Base-by-base conservation (phyloP, 2,888 invertebrate genomes). In the Amaurobius ferox region DNA sequence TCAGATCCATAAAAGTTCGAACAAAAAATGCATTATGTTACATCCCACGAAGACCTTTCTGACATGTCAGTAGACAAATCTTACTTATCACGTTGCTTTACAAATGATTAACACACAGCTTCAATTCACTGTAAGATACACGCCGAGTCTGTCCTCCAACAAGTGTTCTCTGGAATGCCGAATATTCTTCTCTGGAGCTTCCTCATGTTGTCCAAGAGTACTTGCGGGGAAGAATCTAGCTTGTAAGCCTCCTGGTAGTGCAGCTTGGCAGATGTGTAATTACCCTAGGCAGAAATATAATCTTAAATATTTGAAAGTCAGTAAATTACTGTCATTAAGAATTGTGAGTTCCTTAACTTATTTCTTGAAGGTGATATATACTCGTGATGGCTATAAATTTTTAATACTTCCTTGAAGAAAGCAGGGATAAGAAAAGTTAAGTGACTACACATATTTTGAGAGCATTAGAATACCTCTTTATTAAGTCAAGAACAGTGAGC, bases 181-280 rank as follows among this genome's bases (percentile, higher is more conserved):
- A 79, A 79, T 23, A 86, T 64, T 2, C 79, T 62, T 28, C 79
- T 71, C 55, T 85, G 87, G 9, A 88, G 76, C 66, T 88, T 88
- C 30, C 79, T 68, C 87, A 88, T 88, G 71, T 88, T 88, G 44
- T 88, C 88, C 35, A 88, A 26, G 11, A 88, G 76, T 1, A 88
- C 68, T 44, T 79, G 70, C 9, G 89, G 88, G 6, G 79, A 76
- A 0, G 88, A 88, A 35, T 88, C 88, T 67, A 88, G 70, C n/a
- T 85, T 86, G 55, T 88, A 87, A 11, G 88, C 88, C 48, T 79
- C 80, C 32, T 79, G 77, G 68, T 88, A 88, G 66, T 88, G 88
- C n/a, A 76, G 62, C 32, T 88, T 40, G 0, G 88, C 88, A 1
- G 70, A 74, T 7, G 85, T 73, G 35, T 88, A 88, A 40, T 87